Evolutionary conservation across 2,797 vertebrate species (phyloP).

Genomic region (Labeo calbasu): DNA sequence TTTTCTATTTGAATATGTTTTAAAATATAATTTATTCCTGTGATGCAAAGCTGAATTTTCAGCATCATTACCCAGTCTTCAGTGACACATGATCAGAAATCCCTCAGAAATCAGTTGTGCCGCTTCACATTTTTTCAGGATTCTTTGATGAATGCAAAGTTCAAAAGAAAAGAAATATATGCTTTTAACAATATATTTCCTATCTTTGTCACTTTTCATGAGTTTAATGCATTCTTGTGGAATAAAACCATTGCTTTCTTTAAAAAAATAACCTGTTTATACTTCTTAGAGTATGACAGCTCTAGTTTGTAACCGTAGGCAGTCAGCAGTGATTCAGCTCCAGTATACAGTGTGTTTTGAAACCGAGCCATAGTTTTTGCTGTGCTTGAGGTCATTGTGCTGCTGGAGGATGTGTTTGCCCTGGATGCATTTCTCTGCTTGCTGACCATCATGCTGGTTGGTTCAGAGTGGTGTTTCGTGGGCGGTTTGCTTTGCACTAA

Average conservation of each 20-base stretch:
- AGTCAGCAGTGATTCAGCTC: not conserved
- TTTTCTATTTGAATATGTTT: too few relatives aligned
- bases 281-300: not conserved
- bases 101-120: not conserved
- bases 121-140: not conserved
- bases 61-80: not conserved
- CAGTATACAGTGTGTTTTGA: not conserved
- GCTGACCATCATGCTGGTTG: not conserved
- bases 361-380: not conserved
- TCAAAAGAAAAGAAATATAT: not conserved
- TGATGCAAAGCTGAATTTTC: not conserved
- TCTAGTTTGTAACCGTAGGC: not conserved
- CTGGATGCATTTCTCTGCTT: not conserved
- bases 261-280: not conserved
- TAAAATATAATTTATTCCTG: not conserved
- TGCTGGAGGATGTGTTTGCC: not conserved
- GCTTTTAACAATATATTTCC: not conserved
- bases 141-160: not conserved
- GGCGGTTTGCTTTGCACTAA: conserved; percentile 2
- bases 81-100: not conserved
- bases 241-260: not conserved
- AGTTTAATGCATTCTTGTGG: not conserved
- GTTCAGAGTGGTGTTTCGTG: not conserved
- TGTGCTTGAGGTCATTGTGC: not conserved
- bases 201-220: not conserved